Conservation (phyloP, 1,140 invertebrate species). For the Neodiprion fabricii region DNA sequence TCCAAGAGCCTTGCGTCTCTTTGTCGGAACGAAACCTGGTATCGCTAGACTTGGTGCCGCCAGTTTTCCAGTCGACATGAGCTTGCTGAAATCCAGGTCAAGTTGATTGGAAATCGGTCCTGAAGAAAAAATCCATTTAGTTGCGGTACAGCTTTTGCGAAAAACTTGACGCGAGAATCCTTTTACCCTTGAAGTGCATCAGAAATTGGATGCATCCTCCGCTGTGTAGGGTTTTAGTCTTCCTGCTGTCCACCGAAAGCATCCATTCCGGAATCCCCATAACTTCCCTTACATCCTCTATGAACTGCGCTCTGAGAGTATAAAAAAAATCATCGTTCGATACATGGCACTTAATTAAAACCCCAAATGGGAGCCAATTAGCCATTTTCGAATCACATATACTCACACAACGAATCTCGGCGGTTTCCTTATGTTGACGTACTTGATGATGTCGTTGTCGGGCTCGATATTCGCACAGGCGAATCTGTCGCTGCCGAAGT, state of each 20-base stretch:
- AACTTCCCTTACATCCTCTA: slow-evolving; percentile 80
- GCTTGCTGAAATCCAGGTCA: slow-evolving; percentile 78
- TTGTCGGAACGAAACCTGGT: slow-evolving; percentile 75
- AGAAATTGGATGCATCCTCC: slow-evolving; percentile 87
- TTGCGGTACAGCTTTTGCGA: slow-evolving; percentile 1
- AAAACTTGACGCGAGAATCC: neutral
- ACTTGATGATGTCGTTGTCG: slow-evolving; percentile 90
- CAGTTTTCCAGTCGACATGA: slow-evolving; percentile 76
- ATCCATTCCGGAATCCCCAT: slow-evolving; percentile 91
- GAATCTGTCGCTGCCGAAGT: slow-evolving; percentile 73
- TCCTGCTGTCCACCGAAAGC: slow-evolving; percentile 81
- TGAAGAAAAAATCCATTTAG: slow-evolving; percentile 30
- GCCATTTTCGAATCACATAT: neutral
- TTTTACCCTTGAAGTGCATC: slow-evolving; percentile 81
- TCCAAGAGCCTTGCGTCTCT: slow-evolving; percentile 73
- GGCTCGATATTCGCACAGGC: slow-evolving; percentile 92
- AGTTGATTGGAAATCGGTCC: slow-evolving; percentile 77
- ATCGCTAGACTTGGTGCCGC: slow-evolving; percentile 78
- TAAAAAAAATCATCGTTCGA: slow-evolving; percentile 15
- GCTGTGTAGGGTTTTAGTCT: slow-evolving; percentile 78
- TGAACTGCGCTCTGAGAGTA: slow-evolving; percentile 76
- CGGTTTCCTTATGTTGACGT: slow-evolving; percentile 85
- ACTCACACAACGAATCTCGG: slow-evolving; percentile 88
- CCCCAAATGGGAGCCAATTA: neutral
- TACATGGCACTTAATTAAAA: neutral